Percentiles rank a stretch among this genome's conserved stretches.
phyloP scores from a whole-genome alignment of 2,113 vertebrate species.

The Pongo abelii region DNA sequence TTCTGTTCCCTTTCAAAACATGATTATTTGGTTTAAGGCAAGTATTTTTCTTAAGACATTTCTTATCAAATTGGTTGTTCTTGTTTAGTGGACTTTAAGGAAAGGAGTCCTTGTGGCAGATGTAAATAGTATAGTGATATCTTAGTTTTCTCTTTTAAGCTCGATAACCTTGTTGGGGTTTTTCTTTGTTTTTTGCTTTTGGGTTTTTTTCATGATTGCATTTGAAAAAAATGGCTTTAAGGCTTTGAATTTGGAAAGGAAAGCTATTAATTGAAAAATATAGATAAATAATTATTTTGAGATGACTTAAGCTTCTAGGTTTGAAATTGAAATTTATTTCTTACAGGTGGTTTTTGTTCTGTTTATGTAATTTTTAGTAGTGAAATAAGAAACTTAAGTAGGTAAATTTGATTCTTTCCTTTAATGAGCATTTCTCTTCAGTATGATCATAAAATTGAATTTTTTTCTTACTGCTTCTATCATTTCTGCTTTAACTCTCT shows the following conservation, averaged over 20 bases:
- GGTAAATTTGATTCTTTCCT: neutral
- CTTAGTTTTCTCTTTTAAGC: conserved; percentile 29
- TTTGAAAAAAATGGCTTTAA: conserved; percentile 45
- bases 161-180: neutral
- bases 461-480: conserved; percentile 48
- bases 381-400: conserved; percentile 56
- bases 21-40: conserved; percentile 43
- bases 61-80: neutral
- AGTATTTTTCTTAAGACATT: conserved; percentile 43
- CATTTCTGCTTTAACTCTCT: conserved; percentile 56
- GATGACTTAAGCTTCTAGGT: conserved; percentile 39
- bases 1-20: neutral
- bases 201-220: neutral
- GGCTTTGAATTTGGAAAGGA: conserved; percentile 59
- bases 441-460: conserved; percentile 32
- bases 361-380: conserved; percentile 55
- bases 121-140: neutral
- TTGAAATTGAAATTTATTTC: conserved; percentile 47
- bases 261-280: conserved; percentile 48
- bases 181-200: neutral
- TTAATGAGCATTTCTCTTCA: conserved; percentile 42
- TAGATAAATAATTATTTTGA: conserved; percentile 34
- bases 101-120: conserved; percentile 18
- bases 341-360: conserved; percentile 36
- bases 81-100: conserved; percentile 39